Evolutionary conservation across 2,888 invertebrate species (phyloP).

Genomic region (Hemicrepidius hirtus): DNA sequence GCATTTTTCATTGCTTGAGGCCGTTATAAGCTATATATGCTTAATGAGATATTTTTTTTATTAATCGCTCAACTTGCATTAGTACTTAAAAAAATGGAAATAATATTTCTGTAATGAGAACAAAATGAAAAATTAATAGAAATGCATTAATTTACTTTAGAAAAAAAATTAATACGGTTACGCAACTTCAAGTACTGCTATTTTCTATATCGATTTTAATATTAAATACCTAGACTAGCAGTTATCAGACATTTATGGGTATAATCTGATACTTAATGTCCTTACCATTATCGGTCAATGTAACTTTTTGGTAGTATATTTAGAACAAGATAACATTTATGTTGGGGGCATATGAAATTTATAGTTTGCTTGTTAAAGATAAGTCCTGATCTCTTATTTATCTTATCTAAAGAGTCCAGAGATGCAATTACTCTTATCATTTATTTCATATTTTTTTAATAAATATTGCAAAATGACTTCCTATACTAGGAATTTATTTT

Average conservation of each 20-base stretch:
- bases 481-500: slow-evolving; percentile 7
- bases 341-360: slow-evolving; percentile 23
- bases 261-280: slow-evolving; percentile 40
- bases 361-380: slow-evolving; percentile 33
- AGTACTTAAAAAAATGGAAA: too few relatives aligned
- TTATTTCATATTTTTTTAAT: slow-evolving; percentile 22
- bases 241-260: slow-evolving; percentile 17
- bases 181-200: not conserved
- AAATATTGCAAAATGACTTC: slow-evolving; percentile 31
- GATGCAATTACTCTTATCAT: slow-evolving; percentile 38
- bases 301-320: slow-evolving; percentile 44
- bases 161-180: not conserved
- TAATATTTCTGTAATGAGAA: too few relatives aligned
- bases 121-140: not conserved
- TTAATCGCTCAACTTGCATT: too few relatives aligned
- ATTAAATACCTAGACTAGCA: slow-evolving; percentile 1
- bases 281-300: slow-evolving; percentile 50
- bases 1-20: not conserved
- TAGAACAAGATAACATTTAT: slow-evolving; percentile 46
- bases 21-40: not conserved
- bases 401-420: slow-evolving; percentile 37
- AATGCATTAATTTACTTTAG: slow-evolving; percentile 2
- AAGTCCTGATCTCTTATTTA: slow-evolving; percentile 41
- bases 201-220: not conserved
- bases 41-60: not conserved